Percentiles rank a stretch among this genome's conserved stretches.
These are phyloP conservation scores for Meloidogyne floridensis DNA, from an alignment of 1,140 invertebrate genomes.

Conservation along the genomic window DNA sequence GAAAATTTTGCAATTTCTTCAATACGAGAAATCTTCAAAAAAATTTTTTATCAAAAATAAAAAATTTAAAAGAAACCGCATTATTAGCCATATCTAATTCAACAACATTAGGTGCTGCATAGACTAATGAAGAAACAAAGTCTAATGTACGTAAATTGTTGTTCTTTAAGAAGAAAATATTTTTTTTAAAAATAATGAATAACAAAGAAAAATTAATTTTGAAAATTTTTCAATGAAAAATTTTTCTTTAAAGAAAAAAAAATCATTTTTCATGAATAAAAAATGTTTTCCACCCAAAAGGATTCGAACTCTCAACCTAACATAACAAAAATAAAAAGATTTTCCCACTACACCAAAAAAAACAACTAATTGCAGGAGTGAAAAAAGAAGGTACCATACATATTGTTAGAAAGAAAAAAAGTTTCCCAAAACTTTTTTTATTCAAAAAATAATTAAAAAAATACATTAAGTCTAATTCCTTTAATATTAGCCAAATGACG, in stretches of 20 bases:
- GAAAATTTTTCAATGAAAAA: too few relatives aligned
- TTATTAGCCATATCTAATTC: constrained; percentile 47
- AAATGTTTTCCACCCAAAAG: not conserved
- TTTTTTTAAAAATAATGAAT: not conserved
- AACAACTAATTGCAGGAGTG: too few relatives aligned
- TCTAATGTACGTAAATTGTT: constrained; percentile 42
- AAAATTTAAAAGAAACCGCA: constrained; percentile 38
- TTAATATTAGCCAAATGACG: constrained; percentile 32
- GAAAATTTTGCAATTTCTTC: constrained; percentile 36
- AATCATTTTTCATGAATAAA: not conserved
- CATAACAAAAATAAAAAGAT: too few relatives aligned
- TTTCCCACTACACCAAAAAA: too few relatives aligned
- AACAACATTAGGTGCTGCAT: constrained; percentile 41
- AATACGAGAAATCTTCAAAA: constrained; percentile 37
- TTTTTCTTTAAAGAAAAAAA: too few relatives aligned
- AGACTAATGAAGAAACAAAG: constrained; percentile 30
- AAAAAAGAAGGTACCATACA: not conserved
- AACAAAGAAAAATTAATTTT: too few relatives aligned
- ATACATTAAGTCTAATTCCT: constrained; percentile 42
- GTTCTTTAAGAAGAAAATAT: constrained; percentile 23
- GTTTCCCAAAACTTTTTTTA: not conserved
- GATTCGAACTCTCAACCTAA: too few relatives aligned
- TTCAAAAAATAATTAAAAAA: not conserved
- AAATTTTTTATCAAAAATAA: constrained; percentile 15
- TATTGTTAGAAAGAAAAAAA: not conserved